Evolutionary conservation across 1,140 invertebrate genomes (phyloP).

Genomic region (Protaetia brevitarsis): DNA sequence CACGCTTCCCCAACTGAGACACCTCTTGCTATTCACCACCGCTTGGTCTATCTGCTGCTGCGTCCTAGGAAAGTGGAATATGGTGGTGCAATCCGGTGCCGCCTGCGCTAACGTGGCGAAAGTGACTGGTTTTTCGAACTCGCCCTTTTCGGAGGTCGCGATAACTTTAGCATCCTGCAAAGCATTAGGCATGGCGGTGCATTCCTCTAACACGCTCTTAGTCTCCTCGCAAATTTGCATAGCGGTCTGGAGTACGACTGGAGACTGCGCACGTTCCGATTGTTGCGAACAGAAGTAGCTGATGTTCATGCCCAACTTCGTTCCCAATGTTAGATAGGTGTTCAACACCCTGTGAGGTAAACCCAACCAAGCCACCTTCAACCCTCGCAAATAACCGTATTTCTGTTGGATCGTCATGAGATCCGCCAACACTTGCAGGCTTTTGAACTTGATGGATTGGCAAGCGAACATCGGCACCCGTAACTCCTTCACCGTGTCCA

Average conservation of each 20-base stretch:
- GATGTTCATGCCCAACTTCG: conserved; percentile 3
- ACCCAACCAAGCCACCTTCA: not conserved
- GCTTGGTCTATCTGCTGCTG: not conserved
- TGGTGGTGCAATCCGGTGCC: not conserved
- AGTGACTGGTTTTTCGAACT: not conserved
- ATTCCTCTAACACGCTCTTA: not conserved
- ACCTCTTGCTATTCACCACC: not conserved
- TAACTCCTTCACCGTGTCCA: not conserved
- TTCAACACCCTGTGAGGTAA: not conserved
- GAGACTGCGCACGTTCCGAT: not conserved
- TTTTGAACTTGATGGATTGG: not conserved
- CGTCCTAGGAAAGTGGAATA: not conserved
- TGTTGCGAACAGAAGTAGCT: not conserved
- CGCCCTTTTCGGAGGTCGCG: not conserved
- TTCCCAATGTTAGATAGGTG: not conserved
- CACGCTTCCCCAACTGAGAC: not conserved
- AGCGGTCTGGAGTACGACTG: not conserved
- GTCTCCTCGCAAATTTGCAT: not conserved
- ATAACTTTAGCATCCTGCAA: not conserved
- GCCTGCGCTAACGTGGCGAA: not conserved
- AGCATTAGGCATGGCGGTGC: not conserved
- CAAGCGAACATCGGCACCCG: not conserved
- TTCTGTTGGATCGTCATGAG: not conserved
- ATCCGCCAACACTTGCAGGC: not conserved
- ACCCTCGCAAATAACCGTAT: not conserved